Evolutionary conservation across 2,797 vertebrate genomes (phyloP).

Genomic region (Karalla daura): DNA sequence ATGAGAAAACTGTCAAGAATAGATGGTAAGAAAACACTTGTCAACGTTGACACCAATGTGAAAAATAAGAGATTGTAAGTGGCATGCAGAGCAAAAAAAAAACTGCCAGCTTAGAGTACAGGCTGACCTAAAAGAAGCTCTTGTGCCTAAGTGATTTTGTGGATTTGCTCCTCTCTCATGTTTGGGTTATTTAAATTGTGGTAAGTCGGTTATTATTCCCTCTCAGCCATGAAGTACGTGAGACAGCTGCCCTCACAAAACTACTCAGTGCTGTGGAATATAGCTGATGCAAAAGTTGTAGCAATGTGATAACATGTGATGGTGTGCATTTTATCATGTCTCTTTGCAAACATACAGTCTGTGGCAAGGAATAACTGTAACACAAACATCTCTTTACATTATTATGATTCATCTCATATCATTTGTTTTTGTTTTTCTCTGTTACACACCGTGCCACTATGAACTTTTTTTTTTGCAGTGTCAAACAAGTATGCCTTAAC

Average conservation of each 20-base stretch:
- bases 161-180: constrained; percentile 31
- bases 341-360: no score
- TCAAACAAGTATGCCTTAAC: no score
- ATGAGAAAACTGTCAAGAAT: constrained; percentile 60
- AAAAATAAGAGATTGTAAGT: constrained; percentile 65
- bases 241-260: constrained; percentile 18
- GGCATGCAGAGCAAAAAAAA: constrained; percentile 49
- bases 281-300: background rate
- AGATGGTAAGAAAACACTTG: constrained; percentile 67
- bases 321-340: no score
- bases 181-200: constrained; percentile 38
- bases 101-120: constrained; percentile 40
- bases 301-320: no score
- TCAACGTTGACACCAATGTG: constrained; percentile 63
- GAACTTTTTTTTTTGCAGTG: no score
- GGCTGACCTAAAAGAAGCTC: constrained; percentile 43
- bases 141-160: constrained; percentile 24
- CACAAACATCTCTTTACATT: no score
- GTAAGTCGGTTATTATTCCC: constrained; percentile 30
- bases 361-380: no score
- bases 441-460: no score
- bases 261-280: background rate
- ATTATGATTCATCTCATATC: no score
- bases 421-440: no score
- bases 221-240: constrained; percentile 35